These are phyloP conservation scores for Spongia lamella DNA, from an alignment of 37 sponge, comb jelly and placozoan genomes.

Conservation along the genomic window DNA sequence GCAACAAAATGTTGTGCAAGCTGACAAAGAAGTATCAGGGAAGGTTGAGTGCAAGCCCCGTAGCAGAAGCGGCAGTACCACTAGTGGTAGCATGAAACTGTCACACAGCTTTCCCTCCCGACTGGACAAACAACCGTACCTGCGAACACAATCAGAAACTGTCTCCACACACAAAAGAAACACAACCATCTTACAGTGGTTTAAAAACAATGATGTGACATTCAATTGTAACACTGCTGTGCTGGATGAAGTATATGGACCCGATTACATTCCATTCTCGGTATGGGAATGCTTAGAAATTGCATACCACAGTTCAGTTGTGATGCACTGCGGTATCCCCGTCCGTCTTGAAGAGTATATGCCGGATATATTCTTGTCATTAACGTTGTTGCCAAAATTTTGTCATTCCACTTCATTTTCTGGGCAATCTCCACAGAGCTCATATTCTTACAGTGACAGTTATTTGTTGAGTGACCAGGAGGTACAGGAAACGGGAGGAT, in stretches of 20 bases:
- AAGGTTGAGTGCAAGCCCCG: neutral
- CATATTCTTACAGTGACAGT: conserved; percentile 20
- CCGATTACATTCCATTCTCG: conserved; percentile 33
- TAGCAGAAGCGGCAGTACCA: neutral
- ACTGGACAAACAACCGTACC: neutral
- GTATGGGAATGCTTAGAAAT: conserved; percentile 69
- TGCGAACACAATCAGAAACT: neutral
- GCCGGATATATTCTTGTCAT: conserved; percentile 58
- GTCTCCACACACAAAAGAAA: conserved; percentile 19
- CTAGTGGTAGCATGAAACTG: neutral
- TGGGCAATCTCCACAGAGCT: conserved; percentile 5
- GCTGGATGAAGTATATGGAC: too few relatives aligned
- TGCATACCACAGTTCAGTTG: conserved; percentile 32
- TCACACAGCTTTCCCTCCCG: neutral
- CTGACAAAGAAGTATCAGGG: neutral
- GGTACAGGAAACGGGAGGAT: conserved; percentile 26
- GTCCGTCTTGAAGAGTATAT: conserved; percentile 27
- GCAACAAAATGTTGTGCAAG: neutral
- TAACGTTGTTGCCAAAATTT: conserved; percentile 19
- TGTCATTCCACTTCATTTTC: neutral
- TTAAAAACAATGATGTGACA: neutral
- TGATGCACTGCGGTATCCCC: neutral
- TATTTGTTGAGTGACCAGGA: neutral
- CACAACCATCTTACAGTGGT: conserved; percentile 26
- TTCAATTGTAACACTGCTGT: too few relatives aligned